Evolutionary conservation across 2,888 invertebrate genomes (phyloP).

Genomic region (Eledone cirrhosa): DNA sequence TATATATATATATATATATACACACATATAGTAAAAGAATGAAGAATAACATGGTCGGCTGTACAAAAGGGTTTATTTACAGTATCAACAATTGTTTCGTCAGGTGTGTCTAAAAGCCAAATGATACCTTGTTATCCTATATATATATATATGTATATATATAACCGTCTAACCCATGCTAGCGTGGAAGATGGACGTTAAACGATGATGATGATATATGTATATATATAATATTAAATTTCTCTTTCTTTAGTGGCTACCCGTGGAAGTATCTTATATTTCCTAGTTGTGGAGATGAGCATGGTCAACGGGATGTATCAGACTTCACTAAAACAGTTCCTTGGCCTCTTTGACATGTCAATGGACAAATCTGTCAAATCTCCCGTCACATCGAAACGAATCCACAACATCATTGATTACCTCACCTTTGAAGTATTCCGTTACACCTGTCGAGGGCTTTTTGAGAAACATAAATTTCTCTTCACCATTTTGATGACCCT

Average conservation of each 20-base stretch:
- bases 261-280: constrained; percentile 92
- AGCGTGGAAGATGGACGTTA: too few species aligned
- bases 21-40: too few species aligned
- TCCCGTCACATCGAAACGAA: constrained; percentile 82
- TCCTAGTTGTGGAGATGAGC: constrained; percentile 96
- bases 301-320: constrained; percentile 97
- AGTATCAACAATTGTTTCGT: too few species aligned
- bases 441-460: constrained; percentile 90
- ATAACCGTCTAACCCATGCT: too few species aligned
- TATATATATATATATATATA: too few species aligned
- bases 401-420: constrained; percentile 84
- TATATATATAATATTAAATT: too few species aligned
- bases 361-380: constrained; percentile 86
- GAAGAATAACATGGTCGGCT: too few species aligned
- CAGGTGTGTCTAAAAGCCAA: too few species aligned
- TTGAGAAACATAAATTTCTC: constrained; percentile 90
- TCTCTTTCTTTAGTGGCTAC: constrained; percentile 77
- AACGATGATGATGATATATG: too few species aligned
- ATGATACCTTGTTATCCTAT: too few species aligned
- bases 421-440: constrained; percentile 92
- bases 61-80: too few species aligned
- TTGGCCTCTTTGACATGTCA: constrained; percentile 91
- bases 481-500: constrained; percentile 94
- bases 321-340: constrained; percentile 92
- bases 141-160: too few species aligned